Evolutionary conservation across 2,888 invertebrate species (phyloP), one percentile per base, ranked within the genome.

Genomic region (Lamellibrachia satsuma): DNA sequence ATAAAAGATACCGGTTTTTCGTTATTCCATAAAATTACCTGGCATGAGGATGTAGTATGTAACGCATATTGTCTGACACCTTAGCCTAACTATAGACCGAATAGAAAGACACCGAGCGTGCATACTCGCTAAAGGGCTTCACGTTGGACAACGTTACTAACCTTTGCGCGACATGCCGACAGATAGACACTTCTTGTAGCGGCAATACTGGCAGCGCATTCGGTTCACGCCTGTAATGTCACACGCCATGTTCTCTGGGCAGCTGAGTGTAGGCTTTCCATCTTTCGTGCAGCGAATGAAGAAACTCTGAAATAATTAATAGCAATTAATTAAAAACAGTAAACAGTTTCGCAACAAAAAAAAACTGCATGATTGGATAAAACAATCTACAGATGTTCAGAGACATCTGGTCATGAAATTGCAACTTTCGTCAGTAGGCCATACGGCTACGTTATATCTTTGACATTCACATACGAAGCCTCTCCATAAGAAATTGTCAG

Each of bases 131-230:
- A 11, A 8, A 57, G 57, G 57, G 75, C 75, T 75, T 75, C 8
- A 6, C 3, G 75, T 75, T 8, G 8, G 11, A 8, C 57, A 11
- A 57, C 7, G 22, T 22, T n/a, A 75, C 75, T 75, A 75, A 96
- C 96, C 96, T 95, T 95, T 95, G 92, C 96, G 94, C 93, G 94
- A 95, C 96, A 96, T 96, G 93, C 96, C 96, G 52, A 95, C 96
- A 92, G 94, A 93, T 22, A 96, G 94, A 93, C 96, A 96, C 91
- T 95, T 95, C 94, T 96, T 95, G 93, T 95, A 96, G 90, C 96
- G 95, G 93, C 96, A 96, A 92, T 95, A 95, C 93, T 96, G 96
- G 93, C 96, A 96, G 22, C 95, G 95, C 92, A 95, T 95, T 52
- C 96, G 94, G 51, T 93, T 94, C 15, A 52, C 91, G 9, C 92